phyloP scores from a whole-genome alignment of 2,888 invertebrate species.

The Ophion ellenae region DNA sequence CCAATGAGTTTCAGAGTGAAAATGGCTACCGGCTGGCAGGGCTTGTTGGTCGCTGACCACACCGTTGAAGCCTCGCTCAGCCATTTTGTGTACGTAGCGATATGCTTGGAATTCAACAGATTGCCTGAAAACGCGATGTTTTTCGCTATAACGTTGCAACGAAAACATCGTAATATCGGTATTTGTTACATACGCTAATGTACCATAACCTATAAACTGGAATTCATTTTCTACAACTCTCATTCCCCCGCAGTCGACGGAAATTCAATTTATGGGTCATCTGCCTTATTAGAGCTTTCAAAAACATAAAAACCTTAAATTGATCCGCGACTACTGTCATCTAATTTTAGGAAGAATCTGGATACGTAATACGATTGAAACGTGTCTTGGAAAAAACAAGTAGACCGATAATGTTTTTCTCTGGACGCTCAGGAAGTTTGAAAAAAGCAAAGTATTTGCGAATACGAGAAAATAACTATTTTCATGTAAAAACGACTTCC shows the following conservation, averaged over 20 bases:
- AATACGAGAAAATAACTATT: neutral
- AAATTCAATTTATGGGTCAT: no score
- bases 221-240: neutral
- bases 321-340: no score
- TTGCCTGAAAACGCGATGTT: conserved; percentile 63
- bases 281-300: no score
- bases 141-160: neutral
- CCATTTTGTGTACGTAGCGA: conserved; percentile 75
- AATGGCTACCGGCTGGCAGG: conserved; percentile 85
- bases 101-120: conserved; percentile 63
- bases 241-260: neutral
- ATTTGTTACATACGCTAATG: neutral
- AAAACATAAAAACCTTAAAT: no score
- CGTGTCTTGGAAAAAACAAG: no score
- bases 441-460: neutral
- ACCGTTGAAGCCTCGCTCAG: conserved; percentile 74
- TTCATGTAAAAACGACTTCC: neutral
- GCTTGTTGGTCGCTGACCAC: conserved; percentile 74
- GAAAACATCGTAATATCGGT: neutral
- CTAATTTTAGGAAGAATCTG: no score
- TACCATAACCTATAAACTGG: neutral
- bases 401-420: no score
- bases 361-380: no score
- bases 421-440: neutral
- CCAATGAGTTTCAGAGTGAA: conserved; percentile 88